Evolutionary conservation across 2,888 invertebrate genomes (phyloP).

Genomic region (Habrosyne pyritoides): DNA sequence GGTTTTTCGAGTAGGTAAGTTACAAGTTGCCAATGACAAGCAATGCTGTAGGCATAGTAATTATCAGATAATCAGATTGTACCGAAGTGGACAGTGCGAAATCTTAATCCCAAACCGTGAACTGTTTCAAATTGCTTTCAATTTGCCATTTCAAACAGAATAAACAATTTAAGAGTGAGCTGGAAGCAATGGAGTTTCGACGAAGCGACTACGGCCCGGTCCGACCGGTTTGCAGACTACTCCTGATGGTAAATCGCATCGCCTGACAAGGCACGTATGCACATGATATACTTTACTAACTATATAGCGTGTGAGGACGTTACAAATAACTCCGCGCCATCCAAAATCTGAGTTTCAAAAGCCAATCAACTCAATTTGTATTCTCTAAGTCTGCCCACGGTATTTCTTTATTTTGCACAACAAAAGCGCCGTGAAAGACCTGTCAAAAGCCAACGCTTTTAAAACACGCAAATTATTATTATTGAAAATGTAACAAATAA

Average conservation of each 20-base stretch:
- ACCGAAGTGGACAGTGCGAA: constrained; percentile 13
- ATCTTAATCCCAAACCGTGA: constrained; percentile 13
- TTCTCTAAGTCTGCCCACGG: constrained; percentile 1
- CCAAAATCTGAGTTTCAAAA: constrained; percentile 28
- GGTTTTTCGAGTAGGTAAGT: too few relatives aligned
- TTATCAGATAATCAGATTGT: neutral
- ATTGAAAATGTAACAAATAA: constrained; percentile 6
- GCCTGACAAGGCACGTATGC: constrained; percentile 69
- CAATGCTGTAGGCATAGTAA: neutral
- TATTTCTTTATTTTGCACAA: constrained; percentile 2
- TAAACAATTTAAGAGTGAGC: constrained; percentile 67
- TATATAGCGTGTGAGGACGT: constrained; percentile 26
- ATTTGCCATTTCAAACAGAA: constrained; percentile 63
- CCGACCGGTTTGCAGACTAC: constrained; percentile 74
- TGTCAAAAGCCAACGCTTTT: constrained; percentile 5
- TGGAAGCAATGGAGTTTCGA: constrained; percentile 63
- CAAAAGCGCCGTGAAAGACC: constrained; percentile 2
- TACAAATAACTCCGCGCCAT: constrained; percentile 30
- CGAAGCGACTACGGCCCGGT: constrained; percentile 64
- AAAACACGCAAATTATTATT: constrained; percentile 3
- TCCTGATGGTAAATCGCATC: constrained; percentile 78
- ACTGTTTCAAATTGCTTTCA: constrained; percentile 45
- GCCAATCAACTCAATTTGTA: constrained; percentile 15
- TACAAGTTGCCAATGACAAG: too few relatives aligned
- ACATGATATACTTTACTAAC: constrained; percentile 47